These are phyloP conservation scores for Caenorhabditis drosophilae DNA, from an alignment of 2,888 invertebrate species.

Conservation along the genomic window DNA sequence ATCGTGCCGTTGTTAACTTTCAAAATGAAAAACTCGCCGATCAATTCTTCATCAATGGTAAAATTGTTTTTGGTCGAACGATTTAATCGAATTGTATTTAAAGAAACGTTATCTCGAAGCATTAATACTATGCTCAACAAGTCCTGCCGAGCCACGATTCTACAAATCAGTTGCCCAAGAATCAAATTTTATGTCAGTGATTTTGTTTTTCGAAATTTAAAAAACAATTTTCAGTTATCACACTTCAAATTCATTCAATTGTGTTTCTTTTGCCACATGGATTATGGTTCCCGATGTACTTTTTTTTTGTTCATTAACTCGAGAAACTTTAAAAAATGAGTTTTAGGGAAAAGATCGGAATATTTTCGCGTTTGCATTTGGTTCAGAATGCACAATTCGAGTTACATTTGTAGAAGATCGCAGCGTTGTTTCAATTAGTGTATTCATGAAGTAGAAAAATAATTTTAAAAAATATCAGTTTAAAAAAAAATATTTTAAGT, in stretches of 20 bases:
- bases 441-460: too few species aligned
- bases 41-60: neutral
- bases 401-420: neutral
- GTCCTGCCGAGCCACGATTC: too few species aligned
- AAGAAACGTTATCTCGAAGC: too few species aligned
- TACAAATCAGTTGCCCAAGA: too few species aligned
- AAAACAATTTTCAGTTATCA: conserved; percentile 1
- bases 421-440: neutral
- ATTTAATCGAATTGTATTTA: too few species aligned
- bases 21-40: neutral
- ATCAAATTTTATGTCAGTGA: neutral
- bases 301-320: too few species aligned
- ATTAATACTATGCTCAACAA: too few species aligned
- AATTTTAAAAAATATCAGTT: too few species aligned
- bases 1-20: neutral
- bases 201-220: too few species aligned
- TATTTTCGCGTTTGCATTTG: neutral
- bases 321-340: too few species aligned
- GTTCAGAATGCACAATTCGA: neutral
- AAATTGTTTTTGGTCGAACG: too few species aligned
- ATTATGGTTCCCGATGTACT: neutral
- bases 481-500: too few species aligned
- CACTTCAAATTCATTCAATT: neutral
- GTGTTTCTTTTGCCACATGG: conserved; percentile 1
- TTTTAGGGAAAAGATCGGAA: neutral